Conservation (phyloP, 2,888 invertebrate species). For the Mythimna ferrago region DNA sequence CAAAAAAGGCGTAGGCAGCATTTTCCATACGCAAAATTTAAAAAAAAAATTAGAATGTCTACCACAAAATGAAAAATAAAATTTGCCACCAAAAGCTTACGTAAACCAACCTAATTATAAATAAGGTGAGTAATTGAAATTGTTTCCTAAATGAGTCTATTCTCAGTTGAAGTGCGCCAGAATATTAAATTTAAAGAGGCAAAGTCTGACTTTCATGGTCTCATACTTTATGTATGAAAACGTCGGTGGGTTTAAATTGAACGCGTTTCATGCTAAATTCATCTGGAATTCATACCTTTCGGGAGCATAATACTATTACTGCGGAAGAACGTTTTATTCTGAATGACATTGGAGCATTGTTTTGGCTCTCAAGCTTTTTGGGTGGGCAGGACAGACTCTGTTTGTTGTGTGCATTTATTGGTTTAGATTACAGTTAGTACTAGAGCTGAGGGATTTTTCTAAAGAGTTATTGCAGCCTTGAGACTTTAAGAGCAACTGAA, state of each 20-base stretch:
- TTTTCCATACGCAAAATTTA: not conserved
- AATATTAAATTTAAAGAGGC: constrained; percentile 66
- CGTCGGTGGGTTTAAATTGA: constrained; percentile 69
- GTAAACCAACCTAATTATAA: constrained; percentile 39
- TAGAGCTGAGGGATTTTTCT: too few relatives aligned
- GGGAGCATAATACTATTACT: constrained; percentile 69
- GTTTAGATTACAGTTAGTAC: too few relatives aligned
- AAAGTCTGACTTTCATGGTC: constrained; percentile 64
- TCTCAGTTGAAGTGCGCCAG: constrained; percentile 37
- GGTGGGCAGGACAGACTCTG: constrained; percentile 7
- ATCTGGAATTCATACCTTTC: constrained; percentile 73
- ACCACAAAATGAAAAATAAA: constrained; percentile 17
- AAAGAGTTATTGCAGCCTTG: too few relatives aligned
- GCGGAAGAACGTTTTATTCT: constrained; percentile 62
- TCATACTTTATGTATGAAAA: constrained; percentile 81
- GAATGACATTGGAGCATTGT: constrained; percentile 61
- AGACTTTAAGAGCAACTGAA: too few relatives aligned
- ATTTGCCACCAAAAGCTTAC: constrained; percentile 18
- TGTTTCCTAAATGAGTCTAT: constrained; percentile 52
- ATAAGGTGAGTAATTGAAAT: constrained; percentile 58
- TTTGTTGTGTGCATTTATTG: not conserved
- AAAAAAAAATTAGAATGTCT: not conserved
- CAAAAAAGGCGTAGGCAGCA: too few relatives aligned
- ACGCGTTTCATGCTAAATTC: constrained; percentile 72
- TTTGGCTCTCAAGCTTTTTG: constrained; percentile 34